Conservation (phyloP, 2,113 vertebrate genomes). For the Serinus canaria region DNA sequence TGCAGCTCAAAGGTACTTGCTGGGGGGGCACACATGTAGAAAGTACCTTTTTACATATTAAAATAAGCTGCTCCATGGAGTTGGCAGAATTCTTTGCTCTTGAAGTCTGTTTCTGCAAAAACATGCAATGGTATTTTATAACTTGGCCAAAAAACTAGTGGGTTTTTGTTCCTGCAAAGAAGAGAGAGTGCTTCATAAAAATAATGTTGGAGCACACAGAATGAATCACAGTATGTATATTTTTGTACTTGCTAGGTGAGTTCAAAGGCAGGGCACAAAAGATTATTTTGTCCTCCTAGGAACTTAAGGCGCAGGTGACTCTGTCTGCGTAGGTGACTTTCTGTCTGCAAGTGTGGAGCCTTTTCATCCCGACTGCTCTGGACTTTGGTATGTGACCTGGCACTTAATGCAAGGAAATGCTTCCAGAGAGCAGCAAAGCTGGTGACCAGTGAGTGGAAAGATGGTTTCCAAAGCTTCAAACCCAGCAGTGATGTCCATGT, state of each 20-base stretch:
- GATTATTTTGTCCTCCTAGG: not conserved
- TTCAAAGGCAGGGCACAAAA: conserved; percentile 10
- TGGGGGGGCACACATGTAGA: conserved; percentile 15
- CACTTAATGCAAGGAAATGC: not conserved
- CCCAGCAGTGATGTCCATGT: rapidly evolving
- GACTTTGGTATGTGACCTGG: not conserved
- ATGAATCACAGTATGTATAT: not conserved
- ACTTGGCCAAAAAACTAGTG: not conserved
- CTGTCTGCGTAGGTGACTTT: not conserved
- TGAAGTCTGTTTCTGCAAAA: not conserved
- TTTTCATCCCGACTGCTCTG: not conserved
- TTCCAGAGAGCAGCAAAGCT: not conserved
- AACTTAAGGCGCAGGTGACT: not conserved
- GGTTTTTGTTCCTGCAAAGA: not conserved
- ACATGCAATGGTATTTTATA: not conserved
- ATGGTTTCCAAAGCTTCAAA: not conserved
- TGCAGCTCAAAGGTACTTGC: conserved; percentile 3
- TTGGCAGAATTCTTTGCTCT: not conserved
- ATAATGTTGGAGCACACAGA: not conserved
- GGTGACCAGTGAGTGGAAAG: not conserved
- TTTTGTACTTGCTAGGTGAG: not conserved
- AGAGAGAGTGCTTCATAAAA: not conserved
- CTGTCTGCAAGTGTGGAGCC: not conserved
- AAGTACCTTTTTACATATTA: not conserved
- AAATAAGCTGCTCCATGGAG: not conserved